phyloP scores from a whole-genome alignment of 1,140 invertebrate genomes.

The Pollicipes pollicipes region DNA sequence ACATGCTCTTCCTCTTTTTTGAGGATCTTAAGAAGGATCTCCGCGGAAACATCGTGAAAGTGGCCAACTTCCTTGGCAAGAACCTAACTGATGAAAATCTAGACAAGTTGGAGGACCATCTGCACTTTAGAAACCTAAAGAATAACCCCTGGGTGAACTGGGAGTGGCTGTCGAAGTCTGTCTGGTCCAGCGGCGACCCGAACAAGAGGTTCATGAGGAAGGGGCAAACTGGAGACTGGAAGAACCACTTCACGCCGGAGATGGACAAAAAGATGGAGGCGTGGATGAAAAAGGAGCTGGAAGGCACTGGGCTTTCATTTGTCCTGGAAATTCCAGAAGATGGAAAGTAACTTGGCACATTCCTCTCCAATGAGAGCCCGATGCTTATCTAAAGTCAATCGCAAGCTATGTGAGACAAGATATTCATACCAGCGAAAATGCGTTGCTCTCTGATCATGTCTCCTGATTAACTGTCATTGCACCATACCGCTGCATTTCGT shows the following conservation, averaged over 20 bases:
- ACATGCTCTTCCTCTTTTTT: slow-evolving; percentile 62
- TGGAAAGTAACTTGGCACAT: background rate
- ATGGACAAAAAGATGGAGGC: slow-evolving; percentile 22
- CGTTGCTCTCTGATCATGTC: too few relatives aligned
- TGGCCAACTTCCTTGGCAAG: slow-evolving; percentile 53
- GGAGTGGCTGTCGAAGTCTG: slow-evolving; percentile 8
- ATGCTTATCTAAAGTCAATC: too few relatives aligned
- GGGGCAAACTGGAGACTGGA: slow-evolving; percentile 26
- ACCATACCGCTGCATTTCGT: too few relatives aligned
- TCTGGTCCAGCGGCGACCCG: background rate
- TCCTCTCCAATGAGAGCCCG: too few relatives aligned
- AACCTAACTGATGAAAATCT: slow-evolving; percentile 42
- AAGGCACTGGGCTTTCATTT: slow-evolving; percentile 18
- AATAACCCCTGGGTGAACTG: slow-evolving; percentile 53
- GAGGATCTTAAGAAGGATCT: slow-evolving; percentile 48
- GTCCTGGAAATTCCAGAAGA: background rate
- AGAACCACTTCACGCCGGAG: slow-evolving; percentile 24
- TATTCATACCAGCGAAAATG: too few relatives aligned
- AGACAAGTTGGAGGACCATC: slow-evolving; percentile 44
- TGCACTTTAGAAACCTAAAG: slow-evolving; percentile 60
- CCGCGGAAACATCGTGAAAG: slow-evolving; percentile 38
- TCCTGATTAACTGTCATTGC: too few relatives aligned
- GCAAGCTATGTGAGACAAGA: too few relatives aligned
- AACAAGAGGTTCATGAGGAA: background rate
- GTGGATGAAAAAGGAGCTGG: slow-evolving; percentile 20